A percentile compares a stretch with the other conserved stretches of the same genome.
phyloP scores from a whole-genome alignment of 2,888 invertebrate genomes.

The Hanleya hanleyi region DNA sequence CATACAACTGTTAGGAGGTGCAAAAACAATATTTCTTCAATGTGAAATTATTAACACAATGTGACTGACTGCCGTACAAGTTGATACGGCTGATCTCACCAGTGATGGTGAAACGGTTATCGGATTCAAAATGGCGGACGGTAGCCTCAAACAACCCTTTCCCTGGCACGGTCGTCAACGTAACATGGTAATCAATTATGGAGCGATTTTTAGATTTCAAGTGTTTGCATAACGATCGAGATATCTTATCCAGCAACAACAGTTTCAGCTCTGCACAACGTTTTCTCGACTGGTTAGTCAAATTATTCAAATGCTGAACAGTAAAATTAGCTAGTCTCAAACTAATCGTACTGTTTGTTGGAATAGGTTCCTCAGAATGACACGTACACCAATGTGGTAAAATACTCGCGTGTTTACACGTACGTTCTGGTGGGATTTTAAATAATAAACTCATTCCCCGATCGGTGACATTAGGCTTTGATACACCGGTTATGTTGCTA shows the following conservation, averaged over 20 bases:
- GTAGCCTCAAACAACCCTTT: conserved; percentile 87
- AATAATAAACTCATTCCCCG: conserved; percentile 81
- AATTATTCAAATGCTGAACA: conserved; percentile 81
- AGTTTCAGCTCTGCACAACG: conserved; percentile 77
- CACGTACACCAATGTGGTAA: conserved; percentile 93
- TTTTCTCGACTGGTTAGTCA: too few species aligned
- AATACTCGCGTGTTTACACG: conserved; percentile 85
- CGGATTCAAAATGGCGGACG: conserved; percentile 75
- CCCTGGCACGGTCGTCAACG: conserved; percentile 80
- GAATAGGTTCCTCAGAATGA: conserved; percentile 79
- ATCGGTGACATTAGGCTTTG: too few species aligned
- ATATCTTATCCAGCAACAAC: too few species aligned
- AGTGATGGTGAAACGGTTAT: conserved; percentile 75
- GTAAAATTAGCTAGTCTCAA: conserved; percentile 78
- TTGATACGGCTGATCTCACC: conserved; percentile 78
- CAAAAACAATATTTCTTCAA: conserved; percentile 72
- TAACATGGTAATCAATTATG: conserved; percentile 76
- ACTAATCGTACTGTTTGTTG: conserved; percentile 77
- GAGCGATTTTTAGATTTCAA: too few species aligned
- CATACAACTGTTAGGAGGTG: background rate
- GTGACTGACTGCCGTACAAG: conserved; percentile 71
- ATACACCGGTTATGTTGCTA: too few species aligned
- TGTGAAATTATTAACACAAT: conserved; percentile 65
- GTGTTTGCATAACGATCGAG: too few species aligned
- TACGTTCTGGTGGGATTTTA: conserved; percentile 81